phyloP scores from a whole-genome alignment of 2,113 vertebrate genomes.

The Phylloscopus whistleri region DNA sequence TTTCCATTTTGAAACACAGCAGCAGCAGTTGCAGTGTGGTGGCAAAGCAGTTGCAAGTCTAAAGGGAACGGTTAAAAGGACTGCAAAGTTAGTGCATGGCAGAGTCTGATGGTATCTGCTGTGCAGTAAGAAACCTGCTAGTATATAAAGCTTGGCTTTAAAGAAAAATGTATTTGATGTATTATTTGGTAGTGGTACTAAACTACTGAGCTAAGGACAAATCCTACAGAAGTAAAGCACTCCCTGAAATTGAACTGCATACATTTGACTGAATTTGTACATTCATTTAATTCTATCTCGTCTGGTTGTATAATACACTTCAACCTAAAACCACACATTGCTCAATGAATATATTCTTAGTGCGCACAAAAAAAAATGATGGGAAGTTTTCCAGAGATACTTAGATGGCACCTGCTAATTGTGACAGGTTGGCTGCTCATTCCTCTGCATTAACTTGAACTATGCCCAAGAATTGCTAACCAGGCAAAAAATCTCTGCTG shows the following conservation, averaged over 20 bases:
- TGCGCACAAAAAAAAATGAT: background rate
- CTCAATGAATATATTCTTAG: background rate
- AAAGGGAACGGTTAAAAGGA: background rate
- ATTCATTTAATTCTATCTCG: background rate
- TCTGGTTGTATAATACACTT: background rate
- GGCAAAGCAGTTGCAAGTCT: constrained; percentile 9
- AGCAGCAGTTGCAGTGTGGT: background rate
- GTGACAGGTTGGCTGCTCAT: background rate
- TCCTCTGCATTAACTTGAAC: background rate
- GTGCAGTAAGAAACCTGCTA: background rate
- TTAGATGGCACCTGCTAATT: constrained; percentile 6
- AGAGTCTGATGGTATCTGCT: background rate
- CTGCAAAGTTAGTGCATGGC: background rate
- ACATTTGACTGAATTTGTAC: background rate
- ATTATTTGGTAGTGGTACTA: background rate
- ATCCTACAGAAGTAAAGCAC: background rate
- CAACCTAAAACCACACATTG: background rate
- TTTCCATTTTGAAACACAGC: background rate
- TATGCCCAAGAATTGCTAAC: background rate
- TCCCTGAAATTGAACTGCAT: constrained; percentile 16
- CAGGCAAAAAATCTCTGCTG: background rate
- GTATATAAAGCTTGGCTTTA: background rate
- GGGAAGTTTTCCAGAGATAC: background rate
- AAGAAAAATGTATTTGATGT: constrained; percentile 15
- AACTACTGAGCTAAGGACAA: constrained; percentile 13